These are phyloP conservation scores for Spilarctia lutea DNA, from an alignment of 2,888 invertebrate species.

Conservation along the genomic window DNA sequence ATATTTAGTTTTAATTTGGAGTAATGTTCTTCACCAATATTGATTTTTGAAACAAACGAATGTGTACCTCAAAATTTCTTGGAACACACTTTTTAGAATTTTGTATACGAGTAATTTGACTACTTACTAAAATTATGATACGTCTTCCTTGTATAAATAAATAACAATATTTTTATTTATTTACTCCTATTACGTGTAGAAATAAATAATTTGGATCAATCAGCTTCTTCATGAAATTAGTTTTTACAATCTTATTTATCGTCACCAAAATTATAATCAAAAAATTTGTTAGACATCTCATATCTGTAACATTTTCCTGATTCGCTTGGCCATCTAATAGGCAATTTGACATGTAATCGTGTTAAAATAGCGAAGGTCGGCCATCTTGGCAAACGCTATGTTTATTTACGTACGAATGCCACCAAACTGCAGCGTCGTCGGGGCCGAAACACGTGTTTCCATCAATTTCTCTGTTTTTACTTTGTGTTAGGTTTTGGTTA, in stretches of 20 bases:
- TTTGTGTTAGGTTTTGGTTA: constrained; percentile 23
- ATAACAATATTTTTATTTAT: background rate
- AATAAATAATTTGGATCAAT: too few relatives aligned
- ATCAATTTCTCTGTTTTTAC: constrained; percentile 64
- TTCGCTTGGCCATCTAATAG: constrained; percentile 65
- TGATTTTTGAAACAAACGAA: background rate
- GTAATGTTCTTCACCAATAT: background rate
- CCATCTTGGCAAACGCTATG: constrained; percentile 81
- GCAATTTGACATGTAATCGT: constrained; percentile 69
- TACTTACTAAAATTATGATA: background rate
- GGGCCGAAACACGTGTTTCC: constrained; percentile 74
- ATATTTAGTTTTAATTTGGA: constrained; percentile 1
- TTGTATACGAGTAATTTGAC: background rate
- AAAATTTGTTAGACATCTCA: constrained; percentile 24
- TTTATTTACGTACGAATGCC: constrained; percentile 85
- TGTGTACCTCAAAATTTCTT: too few relatives aligned
- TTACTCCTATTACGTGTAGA: background rate
- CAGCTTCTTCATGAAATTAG: background rate
- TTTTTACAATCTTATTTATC: background rate
- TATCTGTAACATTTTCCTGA: constrained; percentile 48
- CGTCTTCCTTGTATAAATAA: background rate
- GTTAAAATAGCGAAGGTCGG: constrained; percentile 84
- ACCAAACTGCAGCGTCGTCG: constrained; percentile 77
- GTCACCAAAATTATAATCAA: constrained; percentile 19
- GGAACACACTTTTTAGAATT: background rate